Base-by-base conservation (phyloP, 2,888 invertebrate genomes). In the Epinotia demarniana region DNA sequence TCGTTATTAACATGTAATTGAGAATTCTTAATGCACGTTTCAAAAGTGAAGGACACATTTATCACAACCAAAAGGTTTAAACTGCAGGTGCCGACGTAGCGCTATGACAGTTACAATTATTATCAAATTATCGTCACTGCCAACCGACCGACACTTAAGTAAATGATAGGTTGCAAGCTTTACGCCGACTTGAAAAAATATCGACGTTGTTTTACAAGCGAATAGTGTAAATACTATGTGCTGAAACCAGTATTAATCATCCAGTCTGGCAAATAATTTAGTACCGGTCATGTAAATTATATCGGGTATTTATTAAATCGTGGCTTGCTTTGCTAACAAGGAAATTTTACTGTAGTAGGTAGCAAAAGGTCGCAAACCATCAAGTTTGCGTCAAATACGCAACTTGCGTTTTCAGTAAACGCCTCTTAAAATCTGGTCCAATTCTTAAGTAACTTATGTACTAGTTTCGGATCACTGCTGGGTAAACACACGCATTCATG, bases 111-210 rank as follows among this genome's bases (percentile, higher is more conserved):
- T 83, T 84, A 84, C 90, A 90, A 91, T 92, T 90, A 92, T 89
- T 90, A 92, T 89, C 89, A 89, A 91, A 91, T 91, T 90, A 91
- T 88, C 88, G 83, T 87, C 86, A 89, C 87, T 85, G 87, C 84
- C 83, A 88, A 88, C 87, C 85, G 89, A 88, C 87, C 85, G 89
- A 89, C 90, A 89, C 89, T 86, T 80, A 81, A 79, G 79, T 81
- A 90, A 91, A 92, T 91, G 83, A 84, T 82, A 79, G 88, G 91
- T 88, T 89, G 83, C 84, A 80, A 82, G 84, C 82, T 87, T 87
- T 82, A 86, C 86, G 82, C 81, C 82, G 85, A 84, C 85, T 84
- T 86, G 86, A 89, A 91, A 83, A 91, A 90, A 90, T 89, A 89
- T 86, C 82, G 84, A 85, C 82, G 85, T 85, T 85, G 85, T 89